Percentiles rank a stretch among this genome's conserved stretches.
Evolutionary conservation across 1,140 invertebrate species (phyloP).

Genomic region (Trichomalopsis sarcophagae): DNA sequence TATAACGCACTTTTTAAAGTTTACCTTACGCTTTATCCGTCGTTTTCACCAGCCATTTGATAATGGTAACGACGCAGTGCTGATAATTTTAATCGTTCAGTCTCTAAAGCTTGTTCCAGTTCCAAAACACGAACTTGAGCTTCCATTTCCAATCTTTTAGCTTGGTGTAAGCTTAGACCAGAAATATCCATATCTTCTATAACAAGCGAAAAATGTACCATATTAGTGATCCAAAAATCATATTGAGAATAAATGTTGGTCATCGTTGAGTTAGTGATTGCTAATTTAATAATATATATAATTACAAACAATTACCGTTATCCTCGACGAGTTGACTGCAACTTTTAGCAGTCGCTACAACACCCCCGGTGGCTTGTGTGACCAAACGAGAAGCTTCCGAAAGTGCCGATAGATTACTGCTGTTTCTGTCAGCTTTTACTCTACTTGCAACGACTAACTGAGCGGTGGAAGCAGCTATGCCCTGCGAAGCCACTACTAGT

Average conservation of each 20-base stretch:
- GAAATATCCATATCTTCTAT: constrained; percentile 92
- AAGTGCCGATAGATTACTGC: constrained; percentile 85
- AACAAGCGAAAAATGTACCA: not conserved
- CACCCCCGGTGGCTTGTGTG: constrained; percentile 90
- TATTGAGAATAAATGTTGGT: constrained; percentile 1
- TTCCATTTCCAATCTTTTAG: constrained; percentile 97
- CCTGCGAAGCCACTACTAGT: constrained; percentile 96
- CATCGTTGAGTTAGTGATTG: not conserved
- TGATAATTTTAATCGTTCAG: constrained; percentile 88
- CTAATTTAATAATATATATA: not conserved
- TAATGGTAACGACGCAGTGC: constrained; percentile 95
- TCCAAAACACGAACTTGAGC: constrained; percentile 94
- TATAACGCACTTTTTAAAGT: not conserved
- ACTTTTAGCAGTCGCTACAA: constrained; percentile 94
- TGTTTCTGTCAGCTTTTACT: constrained; percentile 91
- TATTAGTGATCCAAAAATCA: not conserved
- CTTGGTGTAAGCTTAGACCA: constrained; percentile 92
- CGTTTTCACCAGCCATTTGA: constrained; percentile 84
- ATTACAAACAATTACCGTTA: constrained; percentile 77
- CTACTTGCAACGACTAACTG: constrained; percentile 97
- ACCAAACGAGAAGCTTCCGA: constrained; percentile 91
- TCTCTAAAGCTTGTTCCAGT: constrained; percentile 91
- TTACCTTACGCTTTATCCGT: constrained; percentile 10
- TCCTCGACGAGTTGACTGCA: constrained; percentile 92
- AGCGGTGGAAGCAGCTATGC: constrained; percentile 97